A percentile compares a stretch with the other conserved stretches of the same genome.
Evolutionary conservation across 2,113 vertebrate genomes (phyloP).

Genomic region (Coptodon rendalli): DNA sequence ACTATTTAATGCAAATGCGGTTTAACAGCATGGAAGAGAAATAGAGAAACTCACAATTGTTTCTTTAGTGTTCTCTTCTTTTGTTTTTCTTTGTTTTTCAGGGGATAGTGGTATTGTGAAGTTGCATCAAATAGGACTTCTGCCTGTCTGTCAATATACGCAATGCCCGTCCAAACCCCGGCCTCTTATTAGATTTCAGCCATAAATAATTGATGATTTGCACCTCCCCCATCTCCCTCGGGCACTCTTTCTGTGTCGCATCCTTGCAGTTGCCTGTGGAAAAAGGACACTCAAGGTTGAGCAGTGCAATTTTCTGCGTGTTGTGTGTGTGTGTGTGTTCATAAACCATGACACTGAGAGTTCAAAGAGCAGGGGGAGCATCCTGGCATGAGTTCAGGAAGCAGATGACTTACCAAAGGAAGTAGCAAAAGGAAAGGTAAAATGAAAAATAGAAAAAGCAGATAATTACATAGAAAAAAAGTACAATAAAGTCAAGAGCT

Average conservation of each 20-base stretch:
- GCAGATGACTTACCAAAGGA: neutral
- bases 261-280: conserved; percentile 26
- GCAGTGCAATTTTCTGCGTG: conserved; percentile 4
- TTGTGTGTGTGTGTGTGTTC: neutral
- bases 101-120: neutral
- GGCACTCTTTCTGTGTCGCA: conserved; percentile 10
- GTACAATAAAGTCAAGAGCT: neutral
- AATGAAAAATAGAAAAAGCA: neutral
- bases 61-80: neutral
- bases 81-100: neutral
- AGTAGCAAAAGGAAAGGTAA: neutral
- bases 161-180: conserved; percentile 20
- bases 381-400: neutral
- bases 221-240: conserved; percentile 44
- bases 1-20: neutral
- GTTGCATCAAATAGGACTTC: neutral
- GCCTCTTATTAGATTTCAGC: conserved; percentile 69
- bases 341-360: neutral
- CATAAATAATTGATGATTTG: conserved; percentile 76
- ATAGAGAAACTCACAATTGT: neutral
- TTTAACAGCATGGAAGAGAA: neutral
- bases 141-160: conserved; percentile 16
- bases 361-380: neutral
- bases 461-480: neutral
- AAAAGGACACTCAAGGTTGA: conserved; percentile 70